These are phyloP conservation scores for Lasioglossum malachurum DNA, from an alignment of 2,888 invertebrate species.

Conservation along the genomic window DNA sequence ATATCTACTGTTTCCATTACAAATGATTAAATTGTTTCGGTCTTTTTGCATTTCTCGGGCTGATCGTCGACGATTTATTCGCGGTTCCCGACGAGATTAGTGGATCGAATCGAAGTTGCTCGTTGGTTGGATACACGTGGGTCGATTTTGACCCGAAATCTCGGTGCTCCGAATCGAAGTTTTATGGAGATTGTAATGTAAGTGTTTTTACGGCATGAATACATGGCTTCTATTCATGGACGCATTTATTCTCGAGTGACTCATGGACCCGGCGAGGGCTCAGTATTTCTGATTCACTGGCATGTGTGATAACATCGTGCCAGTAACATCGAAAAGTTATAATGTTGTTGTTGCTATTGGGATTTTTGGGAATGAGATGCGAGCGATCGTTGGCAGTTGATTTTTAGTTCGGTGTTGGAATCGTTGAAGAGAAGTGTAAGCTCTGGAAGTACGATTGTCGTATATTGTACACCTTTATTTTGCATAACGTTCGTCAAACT, in stretches of 20 bases:
- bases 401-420: neutral
- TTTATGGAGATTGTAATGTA: neutral
- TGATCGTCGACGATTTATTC: no score
- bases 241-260: neutral
- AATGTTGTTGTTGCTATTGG: neutral
- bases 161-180: neutral
- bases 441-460: no score
- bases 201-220: neutral
- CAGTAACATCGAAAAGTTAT: neutral
- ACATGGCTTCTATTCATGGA: constrained; percentile 1
- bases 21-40: no score
- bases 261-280: neutral
- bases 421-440: neutral
- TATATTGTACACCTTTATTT: neutral
- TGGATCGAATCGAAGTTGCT: neutral
- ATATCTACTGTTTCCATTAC: no score
- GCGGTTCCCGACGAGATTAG: no score
- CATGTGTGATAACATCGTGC: neutral
- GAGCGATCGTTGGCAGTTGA: neutral
- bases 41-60: no score
- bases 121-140: neutral
- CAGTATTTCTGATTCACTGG: neutral
- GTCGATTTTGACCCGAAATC: neutral
- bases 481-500: neutral
- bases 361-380: neutral